Evolutionary conservation across 2,797 vertebrate species (phyloP), one percentile per base, ranked within the genome.

Genomic region (Lutjanus campechanus): DNA sequence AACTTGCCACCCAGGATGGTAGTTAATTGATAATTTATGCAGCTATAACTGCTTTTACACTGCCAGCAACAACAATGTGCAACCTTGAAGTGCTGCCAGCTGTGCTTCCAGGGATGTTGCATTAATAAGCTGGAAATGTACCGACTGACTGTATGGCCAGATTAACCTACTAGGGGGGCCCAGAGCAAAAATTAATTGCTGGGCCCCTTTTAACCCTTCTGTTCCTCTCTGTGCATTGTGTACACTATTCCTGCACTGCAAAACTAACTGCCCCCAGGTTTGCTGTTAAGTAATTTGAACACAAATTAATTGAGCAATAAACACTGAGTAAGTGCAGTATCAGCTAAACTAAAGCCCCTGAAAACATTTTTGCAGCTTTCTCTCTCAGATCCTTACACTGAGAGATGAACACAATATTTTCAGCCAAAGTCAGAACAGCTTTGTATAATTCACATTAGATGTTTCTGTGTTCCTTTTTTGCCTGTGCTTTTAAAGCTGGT

Each of bases 91-190:
- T 50, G 72, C 72, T 51, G 41, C 59, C 49, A 69, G 50, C 46
- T 73, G 29, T 69, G 51, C 76, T 66, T 16, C 12, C 50, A 17
- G 50, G 49, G 65, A 75, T 69, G 12, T 61, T 66, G 60, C 73
- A 79, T 79, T 86, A 79, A 79, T 71, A 70, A 69, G 19, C 4
- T 67, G 46, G 49, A 67, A 81, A 84, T 66, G 36, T 75, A 80
- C 53, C 53, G 53, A 69, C 58, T 85, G 50, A 17, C 54, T 70
- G n/a, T 65, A 17, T 8, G n/a, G 46, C 41, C 61, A 69, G 22
- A 56, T 74, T 68, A 80, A 62, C 68, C 63, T 80, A 49, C 19
- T 19, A 43, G 36, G 44, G 17, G 19, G 15, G 29, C 60, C 36
- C 11, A 11, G 22, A 66, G 40, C 15, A 76, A 56, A 80, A 62